phyloP scores from a whole-genome alignment of 2,888 invertebrate species.

The Mesorhabditis spiculigera region DNA sequence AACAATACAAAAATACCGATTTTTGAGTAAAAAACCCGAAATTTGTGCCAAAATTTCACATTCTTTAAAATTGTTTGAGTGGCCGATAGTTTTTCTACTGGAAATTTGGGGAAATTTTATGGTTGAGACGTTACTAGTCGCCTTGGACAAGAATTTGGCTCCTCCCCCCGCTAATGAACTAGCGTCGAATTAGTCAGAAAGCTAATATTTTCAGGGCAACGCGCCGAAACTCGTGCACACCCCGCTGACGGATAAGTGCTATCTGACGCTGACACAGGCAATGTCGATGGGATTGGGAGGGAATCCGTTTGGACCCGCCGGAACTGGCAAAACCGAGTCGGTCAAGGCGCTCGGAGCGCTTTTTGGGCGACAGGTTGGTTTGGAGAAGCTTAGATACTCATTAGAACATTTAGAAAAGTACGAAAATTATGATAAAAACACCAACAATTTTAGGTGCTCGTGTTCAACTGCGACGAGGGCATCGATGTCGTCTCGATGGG shows the following conservation, averaged over 20 bases:
- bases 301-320: slow-evolving; percentile 97
- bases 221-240: slow-evolving; percentile 90
- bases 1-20: too few relatives aligned
- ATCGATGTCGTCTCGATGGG: slow-evolving; percentile 86
- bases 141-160: not conserved
- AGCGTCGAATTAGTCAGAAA: not conserved
- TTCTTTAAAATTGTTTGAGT: too few relatives aligned
- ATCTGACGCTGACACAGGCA: slow-evolving; percentile 90
- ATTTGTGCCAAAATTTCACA: too few relatives aligned
- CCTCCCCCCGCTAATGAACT: not conserved
- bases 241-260: slow-evolving; percentile 92
- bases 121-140: too few relatives aligned
- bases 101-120: too few relatives aligned
- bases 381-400: too few relatives aligned
- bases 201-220: slow-evolving; percentile 69
- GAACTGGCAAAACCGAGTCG: slow-evolving; percentile 97
- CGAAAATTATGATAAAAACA: not conserved
- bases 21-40: too few relatives aligned
- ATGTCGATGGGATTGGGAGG: slow-evolving; percentile 93
- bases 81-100: too few relatives aligned
- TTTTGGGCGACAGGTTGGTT: slow-evolving; percentile 74
- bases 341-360: slow-evolving; percentile 85
- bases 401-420: not conserved
- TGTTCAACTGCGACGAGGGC: slow-evolving; percentile 96
- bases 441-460: slow-evolving; percentile 63